Conservation (phyloP, 2,113 vertebrate species). For the Probosciger aterrimus region DNA sequence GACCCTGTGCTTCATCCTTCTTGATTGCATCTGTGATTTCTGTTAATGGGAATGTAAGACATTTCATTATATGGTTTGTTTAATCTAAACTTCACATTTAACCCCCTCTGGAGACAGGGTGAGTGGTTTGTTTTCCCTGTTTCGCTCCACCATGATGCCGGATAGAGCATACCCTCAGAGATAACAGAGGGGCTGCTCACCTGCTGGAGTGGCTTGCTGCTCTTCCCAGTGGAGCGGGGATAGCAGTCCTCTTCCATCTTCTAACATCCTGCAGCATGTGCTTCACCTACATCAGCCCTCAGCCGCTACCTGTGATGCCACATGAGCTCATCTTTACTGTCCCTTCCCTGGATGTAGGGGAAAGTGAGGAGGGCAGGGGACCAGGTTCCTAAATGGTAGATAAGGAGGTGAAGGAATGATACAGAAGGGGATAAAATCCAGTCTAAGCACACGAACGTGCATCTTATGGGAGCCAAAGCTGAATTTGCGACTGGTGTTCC, state of each 20-base stretch:
- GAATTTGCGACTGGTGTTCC: not conserved
- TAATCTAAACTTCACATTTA: not conserved
- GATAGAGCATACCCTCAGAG: not conserved
- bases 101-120: not conserved
- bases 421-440: not conserved
- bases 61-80: not conserved
- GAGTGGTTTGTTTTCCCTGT: not conserved
- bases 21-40: not conserved
- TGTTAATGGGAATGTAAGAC: not conserved
- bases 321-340: not conserved
- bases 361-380: not conserved
- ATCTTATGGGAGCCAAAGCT: not conserved
- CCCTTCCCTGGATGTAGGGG: not conserved
- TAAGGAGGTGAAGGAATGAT: not conserved
- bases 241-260: not conserved
- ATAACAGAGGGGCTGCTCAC: not conserved
- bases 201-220: rapidly evolving
- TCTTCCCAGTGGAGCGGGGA: rapidly evolving
- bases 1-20: not conserved
- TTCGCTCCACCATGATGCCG: rapidly evolving
- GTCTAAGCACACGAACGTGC: not conserved
- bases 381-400: not conserved
- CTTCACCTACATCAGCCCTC: not conserved
- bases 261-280: not conserved
- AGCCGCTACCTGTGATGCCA: not conserved